These are phyloP conservation scores for Apocrypta bakeri DNA, from an alignment of 1,140 invertebrate species.

Conservation along the genomic window DNA sequence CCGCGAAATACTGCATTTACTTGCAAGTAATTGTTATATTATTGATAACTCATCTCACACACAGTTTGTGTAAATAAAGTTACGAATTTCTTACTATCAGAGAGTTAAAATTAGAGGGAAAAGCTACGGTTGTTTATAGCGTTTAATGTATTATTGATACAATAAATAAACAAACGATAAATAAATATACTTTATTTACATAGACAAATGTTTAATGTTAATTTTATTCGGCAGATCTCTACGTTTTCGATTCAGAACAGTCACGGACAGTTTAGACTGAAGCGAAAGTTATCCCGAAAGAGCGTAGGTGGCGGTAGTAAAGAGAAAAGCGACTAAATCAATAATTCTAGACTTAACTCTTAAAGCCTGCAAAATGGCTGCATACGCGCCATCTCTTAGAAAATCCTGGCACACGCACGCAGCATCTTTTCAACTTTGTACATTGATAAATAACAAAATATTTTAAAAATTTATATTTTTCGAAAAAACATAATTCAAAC, in stretches of 20 bases:
- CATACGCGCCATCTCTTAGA: slow-evolving; percentile 67
- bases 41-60: background rate
- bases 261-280: background rate
- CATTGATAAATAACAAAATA: slow-evolving; percentile 20
- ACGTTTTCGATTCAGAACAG: slow-evolving; percentile 52
- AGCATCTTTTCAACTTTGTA: slow-evolving; percentile 17
- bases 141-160: too few species aligned
- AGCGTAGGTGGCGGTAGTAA: slow-evolving; percentile 65
- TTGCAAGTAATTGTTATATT: background rate
- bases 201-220: background rate
- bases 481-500: too few species aligned
- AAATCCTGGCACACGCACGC: slow-evolving; percentile 50
- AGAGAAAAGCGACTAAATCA: slow-evolving; percentile 57
- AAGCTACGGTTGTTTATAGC: too few species aligned
- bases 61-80: too few species aligned
- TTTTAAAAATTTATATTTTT: background rate
- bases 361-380: slow-evolving; percentile 62
- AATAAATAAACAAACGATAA: background rate
- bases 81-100: too few species aligned
- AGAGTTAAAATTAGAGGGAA: too few species aligned
- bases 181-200: background rate
- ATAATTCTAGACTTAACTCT: slow-evolving; percentile 54
- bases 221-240: slow-evolving; percentile 46
- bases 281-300: slow-evolving; percentile 47
- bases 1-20: too few species aligned